Evolutionary conservation across 2,113 vertebrate species (phyloP).

Genomic region (Lagopus leucura): DNA sequence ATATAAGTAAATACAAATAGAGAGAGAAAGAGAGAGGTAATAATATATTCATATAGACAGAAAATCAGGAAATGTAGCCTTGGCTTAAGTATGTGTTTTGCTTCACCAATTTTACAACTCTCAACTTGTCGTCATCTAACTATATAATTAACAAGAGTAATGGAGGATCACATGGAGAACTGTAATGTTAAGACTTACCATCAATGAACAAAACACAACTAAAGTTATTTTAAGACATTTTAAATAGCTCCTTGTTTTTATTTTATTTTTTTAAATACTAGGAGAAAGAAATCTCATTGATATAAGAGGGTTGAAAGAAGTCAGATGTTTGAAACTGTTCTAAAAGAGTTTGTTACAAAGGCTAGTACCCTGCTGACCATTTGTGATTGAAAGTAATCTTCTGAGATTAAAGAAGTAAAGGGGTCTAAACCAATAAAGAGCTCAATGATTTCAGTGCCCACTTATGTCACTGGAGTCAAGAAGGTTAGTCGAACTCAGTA

Average conservation of each 20-base stretch:
- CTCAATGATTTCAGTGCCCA: constrained; percentile 10
- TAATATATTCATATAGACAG: not conserved
- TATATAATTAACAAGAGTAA: constrained; percentile 1
- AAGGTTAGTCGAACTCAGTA: constrained; percentile 23
- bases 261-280: not conserved
- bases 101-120: not conserved
- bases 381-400: constrained; percentile 43
- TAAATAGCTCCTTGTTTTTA: not conserved
- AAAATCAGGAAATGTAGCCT: not conserved
- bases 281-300: not conserved
- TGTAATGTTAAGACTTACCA: not conserved
- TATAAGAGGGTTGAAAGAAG: not conserved
- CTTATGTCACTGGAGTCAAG: not conserved
- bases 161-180: not conserved
- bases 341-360: constrained; percentile 13
- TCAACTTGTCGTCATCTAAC: constrained; percentile 15
- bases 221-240: not conserved
- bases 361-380: constrained; percentile 35
- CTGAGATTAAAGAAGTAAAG: constrained; percentile 46
- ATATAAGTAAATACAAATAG: no score
- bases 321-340: constrained; percentile 7
- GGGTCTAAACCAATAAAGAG: constrained; percentile 48
- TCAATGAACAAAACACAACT: not conserved
- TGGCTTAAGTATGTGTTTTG: not conserved
- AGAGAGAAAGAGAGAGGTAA: not conserved